These are phyloP conservation scores for Drosophila antonietae DNA, from an alignment of 2,888 invertebrate genomes.

Conservation along the genomic window DNA sequence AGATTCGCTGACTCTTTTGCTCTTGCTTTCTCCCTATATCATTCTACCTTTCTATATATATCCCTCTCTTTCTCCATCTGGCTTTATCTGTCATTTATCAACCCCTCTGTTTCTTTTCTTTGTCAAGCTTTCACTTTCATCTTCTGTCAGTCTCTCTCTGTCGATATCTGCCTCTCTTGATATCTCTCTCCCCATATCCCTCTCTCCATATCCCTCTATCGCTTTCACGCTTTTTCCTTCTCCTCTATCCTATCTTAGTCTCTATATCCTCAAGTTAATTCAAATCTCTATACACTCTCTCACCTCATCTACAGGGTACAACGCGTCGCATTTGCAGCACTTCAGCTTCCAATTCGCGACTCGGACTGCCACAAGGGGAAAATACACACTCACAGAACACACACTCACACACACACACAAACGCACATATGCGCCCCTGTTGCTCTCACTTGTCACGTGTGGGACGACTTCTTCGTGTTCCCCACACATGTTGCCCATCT, in stretches of 20 bases:
- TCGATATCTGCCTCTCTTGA: not conserved
- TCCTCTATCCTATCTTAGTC: not conserved
- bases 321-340: constrained; percentile 38
- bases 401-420: constrained; percentile 1
- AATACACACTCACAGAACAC: constrained; percentile 1
- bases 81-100: too few relatives aligned
- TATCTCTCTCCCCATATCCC: not conserved
- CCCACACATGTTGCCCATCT: constrained; percentile 65
- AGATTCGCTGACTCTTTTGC: too few relatives aligned
- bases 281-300: not conserved
- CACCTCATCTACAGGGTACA: not conserved
- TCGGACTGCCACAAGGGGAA: constrained; percentile 7
- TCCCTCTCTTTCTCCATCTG: not conserved
- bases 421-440: constrained; percentile 6
- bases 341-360: constrained; percentile 16
- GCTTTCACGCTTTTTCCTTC: too few relatives aligned
- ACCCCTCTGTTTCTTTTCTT: too few relatives aligned
- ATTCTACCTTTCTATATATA: too few relatives aligned
- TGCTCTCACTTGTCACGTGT: constrained; percentile 14
- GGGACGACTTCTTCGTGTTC: constrained; percentile 17
- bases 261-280: not conserved
- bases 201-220: not conserved
- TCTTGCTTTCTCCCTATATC: too few relatives aligned
- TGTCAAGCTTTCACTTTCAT: not conserved
- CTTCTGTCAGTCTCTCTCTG: too few relatives aligned